These are phyloP conservation scores for Drusus annulatus DNA, from an alignment of 1,140 invertebrate species.

Conservation along the genomic window DNA sequence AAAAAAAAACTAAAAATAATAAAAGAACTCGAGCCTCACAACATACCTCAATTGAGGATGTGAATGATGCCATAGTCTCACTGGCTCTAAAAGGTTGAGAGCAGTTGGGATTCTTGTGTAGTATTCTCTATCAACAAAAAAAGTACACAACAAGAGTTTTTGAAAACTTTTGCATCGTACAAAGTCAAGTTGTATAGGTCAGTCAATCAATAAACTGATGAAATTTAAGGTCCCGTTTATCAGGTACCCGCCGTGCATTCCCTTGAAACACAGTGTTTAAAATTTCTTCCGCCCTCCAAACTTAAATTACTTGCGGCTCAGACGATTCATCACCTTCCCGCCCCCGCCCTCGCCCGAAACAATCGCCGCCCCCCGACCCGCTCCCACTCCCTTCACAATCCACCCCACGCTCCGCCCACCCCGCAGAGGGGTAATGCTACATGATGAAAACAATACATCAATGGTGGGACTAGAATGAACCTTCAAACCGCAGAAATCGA, in stretches of 20 bases:
- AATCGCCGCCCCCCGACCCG: constrained; percentile 10
- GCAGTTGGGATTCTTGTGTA: too few relatives aligned
- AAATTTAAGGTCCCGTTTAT: too few relatives aligned
- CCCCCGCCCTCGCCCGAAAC: neutral
- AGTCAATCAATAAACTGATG: too few relatives aligned
- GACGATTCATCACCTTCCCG: constrained; percentile 35
- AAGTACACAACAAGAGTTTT: too few relatives aligned
- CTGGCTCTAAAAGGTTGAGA: too few relatives aligned
- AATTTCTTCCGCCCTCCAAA: constrained; percentile 18
- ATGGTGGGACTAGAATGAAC: constrained; percentile 43
- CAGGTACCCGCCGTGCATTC: neutral
- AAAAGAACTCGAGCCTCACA: too few relatives aligned
- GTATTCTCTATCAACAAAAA: too few relatives aligned
- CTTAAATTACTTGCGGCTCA: constrained; percentile 40
- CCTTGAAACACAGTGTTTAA: constrained; percentile 19
- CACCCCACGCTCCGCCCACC: neutral
- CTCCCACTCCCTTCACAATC: neutral
- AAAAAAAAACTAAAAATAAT: too few relatives aligned
- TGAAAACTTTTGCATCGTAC: too few relatives aligned
- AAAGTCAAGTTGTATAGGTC: too few relatives aligned
- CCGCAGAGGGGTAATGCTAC: constrained; percentile 49
- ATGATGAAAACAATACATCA: constrained; percentile 60
- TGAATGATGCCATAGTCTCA: too few relatives aligned
- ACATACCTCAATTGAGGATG: too few relatives aligned
- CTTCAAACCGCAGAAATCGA: constrained; percentile 48